Evolutionary conservation across 2,797 vertebrate genomes (phyloP).

Genomic region (Schizopygopsis malacanthus): DNA sequence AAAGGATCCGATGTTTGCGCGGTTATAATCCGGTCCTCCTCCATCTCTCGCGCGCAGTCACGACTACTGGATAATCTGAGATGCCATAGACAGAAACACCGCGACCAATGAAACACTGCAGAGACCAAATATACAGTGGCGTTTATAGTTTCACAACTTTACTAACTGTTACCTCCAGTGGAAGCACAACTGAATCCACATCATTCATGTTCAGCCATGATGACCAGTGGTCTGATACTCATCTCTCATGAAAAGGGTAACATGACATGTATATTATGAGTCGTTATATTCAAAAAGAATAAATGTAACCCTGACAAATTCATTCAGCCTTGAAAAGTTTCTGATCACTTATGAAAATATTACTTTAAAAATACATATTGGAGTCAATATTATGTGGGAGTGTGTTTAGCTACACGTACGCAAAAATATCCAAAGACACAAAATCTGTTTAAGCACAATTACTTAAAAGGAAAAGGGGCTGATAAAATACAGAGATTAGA

Average conservation of each 20-base stretch:
- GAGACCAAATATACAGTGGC: not conserved
- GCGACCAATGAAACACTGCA: not conserved
- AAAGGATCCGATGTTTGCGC: constrained; percentile 39
- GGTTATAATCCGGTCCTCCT: constrained; percentile 58
- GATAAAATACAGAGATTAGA: not conserved
- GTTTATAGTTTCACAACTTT: not conserved
- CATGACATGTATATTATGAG: not conserved
- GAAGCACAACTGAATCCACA: not conserved
- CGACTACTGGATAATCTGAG: constrained; percentile 56
- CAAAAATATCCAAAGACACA: not conserved
- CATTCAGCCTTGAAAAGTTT: not conserved
- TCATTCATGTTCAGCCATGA: not conserved
- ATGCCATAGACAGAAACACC: constrained; percentile 7
- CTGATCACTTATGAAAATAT: not conserved
- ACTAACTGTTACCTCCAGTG: not conserved
- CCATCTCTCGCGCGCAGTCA: constrained; percentile 59
- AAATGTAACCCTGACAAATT: not conserved
- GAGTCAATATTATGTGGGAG: not conserved
- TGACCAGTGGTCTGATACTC: not conserved
- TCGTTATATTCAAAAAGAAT: not conserved
- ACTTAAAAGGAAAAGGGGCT: not conserved
- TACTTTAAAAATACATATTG: not conserved
- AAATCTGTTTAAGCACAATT: not conserved
- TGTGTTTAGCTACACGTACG: not conserved
- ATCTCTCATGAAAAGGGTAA: not conserved